Conservation (phyloP, 2,888 invertebrate species). For the Cabera pusaria region DNA sequence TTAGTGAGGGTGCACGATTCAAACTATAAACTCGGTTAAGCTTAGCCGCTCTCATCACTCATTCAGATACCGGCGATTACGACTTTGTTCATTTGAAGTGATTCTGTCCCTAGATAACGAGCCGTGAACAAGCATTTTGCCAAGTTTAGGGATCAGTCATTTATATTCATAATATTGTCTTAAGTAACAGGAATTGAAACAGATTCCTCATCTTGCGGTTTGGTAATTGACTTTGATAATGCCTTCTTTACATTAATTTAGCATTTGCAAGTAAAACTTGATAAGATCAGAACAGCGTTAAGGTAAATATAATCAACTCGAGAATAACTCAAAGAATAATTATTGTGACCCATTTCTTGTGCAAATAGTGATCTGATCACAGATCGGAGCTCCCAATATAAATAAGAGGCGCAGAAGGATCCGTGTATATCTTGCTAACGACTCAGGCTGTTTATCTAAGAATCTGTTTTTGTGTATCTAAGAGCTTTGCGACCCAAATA, state of each 20-base stretch:
- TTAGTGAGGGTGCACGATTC: constrained; percentile 55
- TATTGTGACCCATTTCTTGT: constrained; percentile 26
- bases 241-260: neutral
- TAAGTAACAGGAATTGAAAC: constrained; percentile 42
- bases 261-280: too few species aligned
- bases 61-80: constrained; percentile 60
- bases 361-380: constrained; percentile 27
- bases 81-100: constrained; percentile 59
- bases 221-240: constrained; percentile 21
- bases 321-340: constrained; percentile 20
- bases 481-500: constrained; percentile 64
- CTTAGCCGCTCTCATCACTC: constrained; percentile 56
- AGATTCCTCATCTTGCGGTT: constrained; percentile 41
- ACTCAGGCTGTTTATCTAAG: constrained; percentile 57
- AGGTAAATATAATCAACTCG: too few species aligned
- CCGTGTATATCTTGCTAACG: constrained; percentile 50
- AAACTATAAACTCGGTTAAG: constrained; percentile 60
- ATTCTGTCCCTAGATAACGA: constrained; percentile 55
- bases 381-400: constrained; percentile 29
- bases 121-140: constrained; percentile 46
- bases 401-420: constrained; percentile 31
- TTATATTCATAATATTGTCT: constrained; percentile 55
- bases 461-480: constrained; percentile 66
- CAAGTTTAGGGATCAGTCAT: constrained; percentile 56
- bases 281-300: too few species aligned